A percentile compares a stretch with the other conserved stretches of the same genome.
Conservation (phyloP, 2,888 invertebrate genomes). For the Plagodis dolabraria region DNA sequence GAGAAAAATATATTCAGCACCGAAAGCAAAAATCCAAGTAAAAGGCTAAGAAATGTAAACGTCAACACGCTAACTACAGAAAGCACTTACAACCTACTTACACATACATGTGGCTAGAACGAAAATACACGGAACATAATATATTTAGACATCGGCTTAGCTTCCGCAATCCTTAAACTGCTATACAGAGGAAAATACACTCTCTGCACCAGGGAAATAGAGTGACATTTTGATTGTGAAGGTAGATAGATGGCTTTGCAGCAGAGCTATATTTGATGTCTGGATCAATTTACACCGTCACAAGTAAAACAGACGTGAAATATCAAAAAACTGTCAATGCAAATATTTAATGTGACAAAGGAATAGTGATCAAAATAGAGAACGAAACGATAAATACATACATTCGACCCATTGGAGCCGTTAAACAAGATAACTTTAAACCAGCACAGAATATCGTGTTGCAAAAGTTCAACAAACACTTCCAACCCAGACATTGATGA, state of each 20-base stretch:
- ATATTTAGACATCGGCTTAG: constrained; percentile 58
- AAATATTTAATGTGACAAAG: constrained; percentile 16
- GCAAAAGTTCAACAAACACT: constrained; percentile 24
- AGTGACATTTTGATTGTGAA: constrained; percentile 38
- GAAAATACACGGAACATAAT: constrained; percentile 53
- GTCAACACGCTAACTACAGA: constrained; percentile 39
- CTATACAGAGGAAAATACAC: constrained; percentile 35
- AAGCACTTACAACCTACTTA: constrained; percentile 46
- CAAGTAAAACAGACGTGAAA: constrained; percentile 52
- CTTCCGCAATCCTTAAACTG: constrained; percentile 57
- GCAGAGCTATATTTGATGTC: constrained; percentile 44
- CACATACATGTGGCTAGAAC: constrained; percentile 46
- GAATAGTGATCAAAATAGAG: constrained; percentile 14
- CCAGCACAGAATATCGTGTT: constrained; percentile 19
- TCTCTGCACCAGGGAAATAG: constrained; percentile 31
- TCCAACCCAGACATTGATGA: constrained; percentile 27
- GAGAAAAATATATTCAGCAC: constrained; percentile 7
- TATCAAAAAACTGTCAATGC: constrained; percentile 50
- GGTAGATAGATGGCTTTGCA: constrained; percentile 27
- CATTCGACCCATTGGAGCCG: not conserved
- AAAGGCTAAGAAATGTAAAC: constrained; percentile 24
- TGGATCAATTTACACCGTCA: constrained; percentile 50
- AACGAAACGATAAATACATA: constrained; percentile 3
- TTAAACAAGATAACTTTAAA: constrained; percentile 17
- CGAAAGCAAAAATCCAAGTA: constrained; percentile 19